Evolutionary conservation across 2,888 invertebrate species (phyloP).

Genomic region (Stegana nigrithorax): DNA sequence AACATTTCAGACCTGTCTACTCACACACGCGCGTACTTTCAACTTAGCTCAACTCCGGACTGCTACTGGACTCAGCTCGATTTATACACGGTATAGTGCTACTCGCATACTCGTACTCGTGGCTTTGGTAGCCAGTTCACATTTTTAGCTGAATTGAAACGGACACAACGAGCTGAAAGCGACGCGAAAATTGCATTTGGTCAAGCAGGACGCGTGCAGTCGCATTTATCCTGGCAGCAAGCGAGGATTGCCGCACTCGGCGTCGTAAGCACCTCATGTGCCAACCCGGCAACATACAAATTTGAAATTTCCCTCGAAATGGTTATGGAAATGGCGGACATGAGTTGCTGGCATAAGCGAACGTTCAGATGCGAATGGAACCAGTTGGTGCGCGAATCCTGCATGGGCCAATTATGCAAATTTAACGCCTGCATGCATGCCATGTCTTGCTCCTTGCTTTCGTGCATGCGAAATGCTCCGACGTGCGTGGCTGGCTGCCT

Average conservation of each 20-base stretch:
- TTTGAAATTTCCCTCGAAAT: slow-evolving; percentile 50
- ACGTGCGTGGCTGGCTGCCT: slow-evolving; percentile 24
- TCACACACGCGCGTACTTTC: background rate
- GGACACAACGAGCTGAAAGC: background rate
- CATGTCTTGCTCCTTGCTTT: slow-evolving; percentile 20
- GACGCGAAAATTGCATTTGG: slow-evolving; percentile 13
- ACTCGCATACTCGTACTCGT: background rate
- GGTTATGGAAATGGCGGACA: background rate
- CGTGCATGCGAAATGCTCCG: slow-evolving; percentile 30
- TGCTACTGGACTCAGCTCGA: background rate
- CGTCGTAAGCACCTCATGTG: slow-evolving; percentile 62
- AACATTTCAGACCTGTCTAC: slow-evolving; percentile 12
- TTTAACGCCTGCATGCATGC: slow-evolving; percentile 35
- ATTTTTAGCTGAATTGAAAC: slow-evolving; percentile 4
- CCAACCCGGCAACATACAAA: slow-evolving; percentile 61
- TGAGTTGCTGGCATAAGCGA: background rate
- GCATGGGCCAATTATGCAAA: slow-evolving; percentile 68
- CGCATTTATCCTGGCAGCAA: background rate
- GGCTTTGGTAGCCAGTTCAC: background rate
- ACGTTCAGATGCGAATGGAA: slow-evolving; percentile 49
- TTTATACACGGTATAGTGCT: too few species aligned
- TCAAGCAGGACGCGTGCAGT: background rate
- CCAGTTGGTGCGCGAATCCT: slow-evolving; percentile 63
- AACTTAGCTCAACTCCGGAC: background rate
- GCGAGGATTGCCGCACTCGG: slow-evolving; percentile 9